Conservation (phyloP, 1,140 invertebrate genomes). For the Cardiocondyla obscurior region DNA sequence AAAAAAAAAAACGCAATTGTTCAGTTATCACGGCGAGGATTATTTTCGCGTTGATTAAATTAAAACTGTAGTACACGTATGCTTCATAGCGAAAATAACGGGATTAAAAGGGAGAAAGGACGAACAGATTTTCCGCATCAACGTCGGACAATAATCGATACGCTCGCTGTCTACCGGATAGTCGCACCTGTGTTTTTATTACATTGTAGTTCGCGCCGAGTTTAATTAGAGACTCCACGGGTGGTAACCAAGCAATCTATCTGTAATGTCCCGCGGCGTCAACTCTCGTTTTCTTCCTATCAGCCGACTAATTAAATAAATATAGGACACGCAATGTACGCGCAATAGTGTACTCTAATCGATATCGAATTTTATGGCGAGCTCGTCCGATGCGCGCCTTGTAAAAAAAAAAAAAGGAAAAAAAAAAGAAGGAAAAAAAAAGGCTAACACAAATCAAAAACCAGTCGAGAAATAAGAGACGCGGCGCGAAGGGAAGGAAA, state of each 20-base stretch:
- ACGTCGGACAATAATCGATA: constrained; percentile 47
- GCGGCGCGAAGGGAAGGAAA: background rate
- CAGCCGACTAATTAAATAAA: constrained; percentile 77
- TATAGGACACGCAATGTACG: constrained; percentile 60
- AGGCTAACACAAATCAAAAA: constrained; percentile 38
- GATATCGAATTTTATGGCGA: constrained; percentile 22
- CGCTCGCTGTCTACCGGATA: background rate
- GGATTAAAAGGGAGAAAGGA: constrained; percentile 36
- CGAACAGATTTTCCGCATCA: constrained; percentile 24
- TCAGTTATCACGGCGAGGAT: background rate
- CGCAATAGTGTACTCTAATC: constrained; percentile 7
- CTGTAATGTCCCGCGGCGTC: constrained; percentile 69
- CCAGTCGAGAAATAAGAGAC: constrained; percentile 23
- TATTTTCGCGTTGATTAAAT: constrained; percentile 47
- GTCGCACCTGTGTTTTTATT: constrained; percentile 56
- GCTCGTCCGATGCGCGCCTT: background rate
- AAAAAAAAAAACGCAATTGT: constrained; percentile 4
- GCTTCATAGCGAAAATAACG: constrained; percentile 23
- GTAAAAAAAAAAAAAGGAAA: no score
- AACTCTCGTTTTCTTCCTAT: constrained; percentile 50
- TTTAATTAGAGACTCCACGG: constrained; percentile 77
- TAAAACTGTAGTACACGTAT: constrained; percentile 9
- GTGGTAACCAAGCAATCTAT: constrained; percentile 75
- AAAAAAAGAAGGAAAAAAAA: no score
- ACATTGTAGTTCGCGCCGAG: constrained; percentile 66